These are phyloP conservation scores for Nyleta sp. DNA, from an alignment of 2,888 invertebrate species.

Conservation along the genomic window DNA sequence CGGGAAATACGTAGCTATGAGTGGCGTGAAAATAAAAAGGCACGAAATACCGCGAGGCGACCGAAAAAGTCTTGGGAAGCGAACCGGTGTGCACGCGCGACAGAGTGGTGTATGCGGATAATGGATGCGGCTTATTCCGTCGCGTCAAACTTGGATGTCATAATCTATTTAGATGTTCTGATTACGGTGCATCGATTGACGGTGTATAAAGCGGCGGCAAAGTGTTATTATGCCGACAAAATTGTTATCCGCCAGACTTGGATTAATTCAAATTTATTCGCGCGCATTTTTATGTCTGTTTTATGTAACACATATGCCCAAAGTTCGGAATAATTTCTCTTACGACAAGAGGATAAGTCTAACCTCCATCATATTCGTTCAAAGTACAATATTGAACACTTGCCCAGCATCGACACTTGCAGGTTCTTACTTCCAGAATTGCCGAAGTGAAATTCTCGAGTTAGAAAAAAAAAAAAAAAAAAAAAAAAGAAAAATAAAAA, in stretches of 20 bases:
- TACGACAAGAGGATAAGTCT: too few species aligned
- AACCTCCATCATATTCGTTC: too few species aligned
- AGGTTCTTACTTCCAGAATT: too few species aligned
- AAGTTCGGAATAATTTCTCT: too few species aligned
- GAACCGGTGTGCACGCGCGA: conserved; percentile 23
- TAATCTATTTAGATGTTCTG: conserved; percentile 24
- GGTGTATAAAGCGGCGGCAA: background rate
- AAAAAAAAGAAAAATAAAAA: too few species aligned
- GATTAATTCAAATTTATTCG: background rate
- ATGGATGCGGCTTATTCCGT: conserved; percentile 30
- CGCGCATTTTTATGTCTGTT: too few species aligned
- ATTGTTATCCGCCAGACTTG: background rate
- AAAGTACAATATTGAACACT: too few species aligned
- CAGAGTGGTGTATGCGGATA: conserved; percentile 17
- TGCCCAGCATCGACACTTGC: too few species aligned
- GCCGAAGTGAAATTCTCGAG: too few species aligned
- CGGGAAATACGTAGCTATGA: conserved; percentile 14
- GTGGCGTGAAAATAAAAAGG: conserved; percentile 28
- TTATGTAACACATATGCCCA: too few species aligned
- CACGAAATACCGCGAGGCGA: background rate
- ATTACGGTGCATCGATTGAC: conserved; percentile 27
- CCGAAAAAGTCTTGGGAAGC: conserved; percentile 24
- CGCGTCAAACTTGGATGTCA: conserved; percentile 23
- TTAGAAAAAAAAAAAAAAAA: too few species aligned
- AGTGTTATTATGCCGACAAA: background rate